A percentile compares a stretch with the other conserved stretches of the same genome.
Evolutionary conservation across 2,797 vertebrate species (phyloP).

Genomic region (Anguilla obscura): DNA sequence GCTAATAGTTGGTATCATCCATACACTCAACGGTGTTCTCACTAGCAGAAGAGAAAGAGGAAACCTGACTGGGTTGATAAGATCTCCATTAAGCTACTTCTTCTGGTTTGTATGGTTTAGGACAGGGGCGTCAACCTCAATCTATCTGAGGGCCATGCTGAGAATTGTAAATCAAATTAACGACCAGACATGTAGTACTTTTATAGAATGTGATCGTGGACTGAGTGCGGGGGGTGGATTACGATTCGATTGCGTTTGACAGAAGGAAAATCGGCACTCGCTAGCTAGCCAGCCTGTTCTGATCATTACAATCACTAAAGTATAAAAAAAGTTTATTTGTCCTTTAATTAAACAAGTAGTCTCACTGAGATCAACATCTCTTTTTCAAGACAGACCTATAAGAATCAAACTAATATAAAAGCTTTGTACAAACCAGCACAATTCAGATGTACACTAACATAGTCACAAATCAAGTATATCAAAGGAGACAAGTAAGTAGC

Average conservation of each 20-base stretch:
- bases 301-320: neutral
- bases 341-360: too few relatives aligned
- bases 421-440: too few relatives aligned
- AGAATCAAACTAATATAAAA: too few relatives aligned
- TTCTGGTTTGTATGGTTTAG: neutral
- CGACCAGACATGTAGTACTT: too few relatives aligned
- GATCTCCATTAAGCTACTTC: neutral
- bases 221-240: too few relatives aligned
- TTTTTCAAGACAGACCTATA: too few relatives aligned
- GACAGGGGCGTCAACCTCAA: neutral
- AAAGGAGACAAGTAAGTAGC: too few relatives aligned
- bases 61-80: neutral
- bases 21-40: neutral
- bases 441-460: too few relatives aligned
- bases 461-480: too few relatives aligned
- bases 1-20: neutral
- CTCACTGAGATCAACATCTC: too few relatives aligned
- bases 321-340: neutral
- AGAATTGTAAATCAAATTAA: neutral
- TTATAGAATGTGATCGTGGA: too few relatives aligned
- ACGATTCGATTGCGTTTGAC: neutral
- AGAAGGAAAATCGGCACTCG: neutral
- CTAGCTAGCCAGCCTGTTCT: neutral
- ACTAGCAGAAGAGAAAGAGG: neutral
- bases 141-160: neutral